Base-by-base conservation (phyloP, 2,113 vertebrate species). In the Heterochromis multidens region DNA sequence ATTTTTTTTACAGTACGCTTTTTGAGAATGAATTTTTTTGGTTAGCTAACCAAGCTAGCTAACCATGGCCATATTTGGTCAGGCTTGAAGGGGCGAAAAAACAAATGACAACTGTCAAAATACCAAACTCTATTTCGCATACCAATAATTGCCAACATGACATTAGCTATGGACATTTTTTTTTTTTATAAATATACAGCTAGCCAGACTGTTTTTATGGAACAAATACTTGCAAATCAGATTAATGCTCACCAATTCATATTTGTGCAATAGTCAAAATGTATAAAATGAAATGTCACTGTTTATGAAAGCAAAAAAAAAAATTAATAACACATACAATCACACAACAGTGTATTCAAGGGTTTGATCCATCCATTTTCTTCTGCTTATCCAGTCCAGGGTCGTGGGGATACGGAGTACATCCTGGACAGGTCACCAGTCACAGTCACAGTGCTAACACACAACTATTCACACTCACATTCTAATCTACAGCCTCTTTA, bases 41-140 rank as follows among this genome's bases (percentile, higher is more conserved):
- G 35, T 35, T 40, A 40, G 62, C 62, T 65, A 65, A 23, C 7
- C 0, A 65, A 65, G 62, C 35, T 3, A 65, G 62, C 35, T 65
- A 40, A 3, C n/a, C 65, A 46, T 27, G 65, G 46, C 14, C 8
- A 17, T 46, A 46, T 46, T 27, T 70, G 23, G 63, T n/a, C n/a
- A n/a, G n/a, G 7, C 35, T 7, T 37, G 2, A 37, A 7, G 35
- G 6, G 8, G 35, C 5, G 11, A 40, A 40, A 5, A 40, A 3
- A 40, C 3, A 43, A 70, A 43, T 70, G 35, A 67, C 13, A 43
- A 25, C 63, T 67, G 35, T 67, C 0, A 0, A 10, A 67, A 67
- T 67, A 43, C 23, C n/a, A 67, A 67, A 0, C 37, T 43, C 0
- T 0, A 1, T 40, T 65, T 65, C 0, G 35, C 4, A 21, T 40